Percentiles rank a stretch among this genome's conserved stretches.
Evolutionary conservation across 35 echinoderm and acorn worm genomes (phyloP).

Genomic region (Acanthaster planci): DNA sequence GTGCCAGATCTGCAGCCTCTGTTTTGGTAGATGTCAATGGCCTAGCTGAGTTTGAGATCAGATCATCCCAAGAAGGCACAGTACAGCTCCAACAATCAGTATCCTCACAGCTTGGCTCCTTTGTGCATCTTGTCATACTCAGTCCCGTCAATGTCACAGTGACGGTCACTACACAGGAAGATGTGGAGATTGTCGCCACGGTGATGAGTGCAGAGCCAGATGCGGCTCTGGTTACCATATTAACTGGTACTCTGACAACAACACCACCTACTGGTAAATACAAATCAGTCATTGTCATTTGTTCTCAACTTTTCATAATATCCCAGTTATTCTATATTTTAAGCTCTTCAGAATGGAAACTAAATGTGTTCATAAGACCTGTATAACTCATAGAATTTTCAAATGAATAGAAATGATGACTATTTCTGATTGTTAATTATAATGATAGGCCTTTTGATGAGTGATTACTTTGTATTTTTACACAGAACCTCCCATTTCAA

Average conservation of each 20-base stretch:
- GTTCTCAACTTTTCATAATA: too few species aligned
- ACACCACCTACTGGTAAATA: background rate
- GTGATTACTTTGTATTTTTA: background rate
- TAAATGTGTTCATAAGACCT: too few species aligned
- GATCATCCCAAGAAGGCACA: background rate
- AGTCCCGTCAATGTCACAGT: constrained; percentile 1
- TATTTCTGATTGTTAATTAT: too few species aligned
- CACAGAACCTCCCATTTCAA: background rate
- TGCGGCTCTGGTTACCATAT: constrained; percentile 3
- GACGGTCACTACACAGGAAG: background rate
- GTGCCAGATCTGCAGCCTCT: background rate
- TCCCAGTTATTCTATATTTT: too few species aligned
- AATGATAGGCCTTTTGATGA: too few species aligned
- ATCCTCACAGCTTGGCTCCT: background rate
- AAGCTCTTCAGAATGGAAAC: too few species aligned
- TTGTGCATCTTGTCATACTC: background rate
- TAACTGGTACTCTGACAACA: background rate
- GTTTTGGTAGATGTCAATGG: constrained; percentile 9
- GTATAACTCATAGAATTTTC: too few species aligned
- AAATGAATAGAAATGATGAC: too few species aligned
- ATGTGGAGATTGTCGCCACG: constrained; percentile 3
- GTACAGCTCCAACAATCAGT: background rate
- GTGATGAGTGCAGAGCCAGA: background rate
- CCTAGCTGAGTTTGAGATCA: background rate
- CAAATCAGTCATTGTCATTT: too few species aligned